These are phyloP conservation scores for Phoxinus dragarum DNA, from an alignment of 2,797 vertebrate species.

Conservation along the genomic window DNA sequence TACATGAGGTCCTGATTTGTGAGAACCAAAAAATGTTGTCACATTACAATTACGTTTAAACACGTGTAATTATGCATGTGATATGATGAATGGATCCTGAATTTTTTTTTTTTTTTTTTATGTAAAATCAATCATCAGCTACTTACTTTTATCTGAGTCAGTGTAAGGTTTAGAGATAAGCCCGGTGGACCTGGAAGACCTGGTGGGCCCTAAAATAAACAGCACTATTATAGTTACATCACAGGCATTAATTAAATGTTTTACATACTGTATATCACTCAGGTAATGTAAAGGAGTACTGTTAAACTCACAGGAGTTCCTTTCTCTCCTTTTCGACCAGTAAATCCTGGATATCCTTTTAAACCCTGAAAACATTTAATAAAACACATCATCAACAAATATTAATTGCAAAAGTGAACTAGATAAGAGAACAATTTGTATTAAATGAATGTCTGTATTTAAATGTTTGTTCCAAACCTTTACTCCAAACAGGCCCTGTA, in stretches of 20 bases:
- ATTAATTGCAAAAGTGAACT: not conserved
- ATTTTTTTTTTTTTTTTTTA: too few species aligned
- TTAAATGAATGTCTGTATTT: not conserved
- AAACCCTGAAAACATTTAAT: constrained; percentile 73
- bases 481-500: constrained; percentile 79
- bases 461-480: constrained; percentile 71
- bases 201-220: constrained; percentile 73
- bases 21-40: not conserved
- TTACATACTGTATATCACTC: not conserved
- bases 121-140: not conserved
- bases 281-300: not conserved
- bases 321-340: constrained; percentile 69
- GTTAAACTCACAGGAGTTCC: constrained; percentile 77
- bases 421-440: not conserved
- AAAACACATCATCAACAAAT: constrained; percentile 6
- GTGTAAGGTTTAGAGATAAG: constrained; percentile 67
- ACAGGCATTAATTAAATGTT: not conserved
- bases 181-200: constrained; percentile 79
- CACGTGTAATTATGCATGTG: not conserved
- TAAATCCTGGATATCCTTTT: constrained; percentile 78
- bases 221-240: constrained; percentile 20
- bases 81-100: not conserved
- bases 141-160: constrained; percentile 77
- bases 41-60: not conserved
- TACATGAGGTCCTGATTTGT: constrained; percentile 67